Conservation (phyloP, 1,140 invertebrate species). For the Bactericera cockerelli region DNA sequence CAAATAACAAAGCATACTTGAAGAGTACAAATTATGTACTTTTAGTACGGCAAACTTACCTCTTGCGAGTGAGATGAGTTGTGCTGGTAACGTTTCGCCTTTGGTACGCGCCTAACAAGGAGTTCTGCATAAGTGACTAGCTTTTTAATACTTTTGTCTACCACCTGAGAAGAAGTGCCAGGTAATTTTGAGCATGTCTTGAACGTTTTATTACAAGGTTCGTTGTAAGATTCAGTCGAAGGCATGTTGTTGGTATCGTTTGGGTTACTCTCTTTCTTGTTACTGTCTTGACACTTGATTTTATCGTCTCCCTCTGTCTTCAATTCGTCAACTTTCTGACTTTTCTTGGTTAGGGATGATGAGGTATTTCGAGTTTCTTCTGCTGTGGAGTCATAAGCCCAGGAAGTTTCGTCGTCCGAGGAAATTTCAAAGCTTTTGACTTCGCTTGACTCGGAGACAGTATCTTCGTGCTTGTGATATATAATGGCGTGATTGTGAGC, state of each 20-base stretch:
- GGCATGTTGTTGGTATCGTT: neutral
- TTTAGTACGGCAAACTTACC: too few relatives aligned
- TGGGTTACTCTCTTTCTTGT: too few relatives aligned
- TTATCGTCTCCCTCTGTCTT: too few relatives aligned
- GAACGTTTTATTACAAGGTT: neutral
- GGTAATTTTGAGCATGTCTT: neutral
- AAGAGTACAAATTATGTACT: too few relatives aligned
- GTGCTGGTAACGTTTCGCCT: too few relatives aligned
- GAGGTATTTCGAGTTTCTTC: neutral
- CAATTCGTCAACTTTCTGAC: too few relatives aligned
- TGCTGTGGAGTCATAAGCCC: neutral
- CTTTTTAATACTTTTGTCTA: neutral
- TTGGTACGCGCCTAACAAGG: neutral
- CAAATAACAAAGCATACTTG: too few relatives aligned
- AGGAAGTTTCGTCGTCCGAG: slow-evolving; percentile 48
- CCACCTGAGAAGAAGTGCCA: neutral
- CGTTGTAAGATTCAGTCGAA: neutral
- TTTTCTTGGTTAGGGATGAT: too few relatives aligned
- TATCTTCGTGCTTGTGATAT: slow-evolving; percentile 69
- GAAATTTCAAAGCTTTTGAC: slow-evolving; percentile 40
- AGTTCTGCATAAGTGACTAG: slow-evolving; percentile 2
- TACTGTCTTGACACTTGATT: too few relatives aligned
- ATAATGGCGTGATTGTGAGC: slow-evolving; percentile 64
- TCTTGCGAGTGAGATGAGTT: neutral
- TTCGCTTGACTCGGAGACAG: slow-evolving; percentile 48